These are phyloP conservation scores for Oncorhynchus masou DNA, from an alignment of 2,113 vertebrate species.

Conservation along the genomic window DNA sequence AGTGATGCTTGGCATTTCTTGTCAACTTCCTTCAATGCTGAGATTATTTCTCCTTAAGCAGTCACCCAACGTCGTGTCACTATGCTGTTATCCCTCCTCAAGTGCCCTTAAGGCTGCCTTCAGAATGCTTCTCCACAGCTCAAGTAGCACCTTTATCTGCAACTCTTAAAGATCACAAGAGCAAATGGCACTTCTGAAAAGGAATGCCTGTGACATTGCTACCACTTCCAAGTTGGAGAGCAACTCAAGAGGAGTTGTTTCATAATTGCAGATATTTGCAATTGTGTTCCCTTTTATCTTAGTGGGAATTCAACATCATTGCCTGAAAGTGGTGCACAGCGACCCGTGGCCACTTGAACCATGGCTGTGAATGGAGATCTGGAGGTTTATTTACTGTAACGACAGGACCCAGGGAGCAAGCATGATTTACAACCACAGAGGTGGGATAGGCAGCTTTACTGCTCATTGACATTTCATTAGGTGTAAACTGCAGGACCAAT, in stretches of 20 bases:
- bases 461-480: conserved; percentile 38
- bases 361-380: no score
- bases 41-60: conserved; percentile 38
- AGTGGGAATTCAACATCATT: no score
- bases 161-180: conserved; percentile 17
- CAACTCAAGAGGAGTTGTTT: no score
- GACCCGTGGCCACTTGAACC: no score
- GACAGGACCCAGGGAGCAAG: neutral
- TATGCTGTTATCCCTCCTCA: conserved; percentile 30
- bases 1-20: conserved; percentile 22
- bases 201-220: no score
- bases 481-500: conserved; percentile 22
- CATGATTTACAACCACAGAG: neutral
- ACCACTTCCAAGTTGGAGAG: no score
- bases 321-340: no score
- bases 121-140: conserved; percentile 17
- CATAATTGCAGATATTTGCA: no score
- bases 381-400: neutral
- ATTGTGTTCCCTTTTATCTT: no score
- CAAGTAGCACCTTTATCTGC: conserved; percentile 18
- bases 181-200: conserved; percentile 7
- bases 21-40: conserved; percentile 18
- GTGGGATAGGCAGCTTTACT: conserved; percentile 23
- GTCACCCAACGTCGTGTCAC: conserved; percentile 22
- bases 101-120: conserved; percentile 15